Evolutionary conservation across 2,797 vertebrate genomes (phyloP).

Genomic region (Aeoliscus strigatus): DNA sequence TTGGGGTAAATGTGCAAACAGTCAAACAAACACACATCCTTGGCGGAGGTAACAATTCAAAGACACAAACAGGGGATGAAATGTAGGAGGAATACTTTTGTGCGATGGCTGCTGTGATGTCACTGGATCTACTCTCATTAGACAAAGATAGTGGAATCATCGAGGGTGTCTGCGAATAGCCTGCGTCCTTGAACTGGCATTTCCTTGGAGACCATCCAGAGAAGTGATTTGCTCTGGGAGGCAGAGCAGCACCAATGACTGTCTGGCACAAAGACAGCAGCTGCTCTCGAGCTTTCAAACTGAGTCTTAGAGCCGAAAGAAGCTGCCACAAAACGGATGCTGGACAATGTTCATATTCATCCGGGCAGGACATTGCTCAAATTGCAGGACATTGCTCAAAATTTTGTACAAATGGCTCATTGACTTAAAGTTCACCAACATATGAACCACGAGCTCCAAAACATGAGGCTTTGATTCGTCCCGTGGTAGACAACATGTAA

Average conservation of each 20-base stretch:
- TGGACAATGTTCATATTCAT: conserved; percentile 36
- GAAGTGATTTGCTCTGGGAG: conserved; percentile 49
- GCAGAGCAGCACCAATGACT: conserved; percentile 21
- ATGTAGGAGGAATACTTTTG: not conserved
- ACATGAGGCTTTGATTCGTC: too few relatives aligned
- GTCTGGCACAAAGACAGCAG: conserved; percentile 31
- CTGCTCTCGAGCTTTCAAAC: conserved; percentile 21
- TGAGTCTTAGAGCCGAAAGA: conserved; percentile 19
- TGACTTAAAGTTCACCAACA: too few relatives aligned
- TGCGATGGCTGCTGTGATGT: not conserved
- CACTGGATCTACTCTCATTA: conserved; percentile 3
- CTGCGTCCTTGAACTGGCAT: conserved; percentile 62
- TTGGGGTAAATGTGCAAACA: too few relatives aligned
- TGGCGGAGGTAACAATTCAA: too few relatives aligned
- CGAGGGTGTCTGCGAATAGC: conserved; percentile 58
- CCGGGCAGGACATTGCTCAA: conserved; percentile 11
- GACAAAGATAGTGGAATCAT: conserved; percentile 18
- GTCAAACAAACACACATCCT: too few relatives aligned
- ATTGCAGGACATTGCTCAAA: conserved; percentile 5
- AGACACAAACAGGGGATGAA: not conserved
- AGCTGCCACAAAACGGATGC: conserved; percentile 29
- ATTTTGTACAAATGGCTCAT: conserved; percentile 2
- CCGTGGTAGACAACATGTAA: too few relatives aligned
- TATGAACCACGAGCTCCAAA: too few relatives aligned
- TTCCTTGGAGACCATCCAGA: conserved; percentile 42